Conservation (phyloP, 2,113 vertebrate genomes). For the Callionymus lyra region DNA sequence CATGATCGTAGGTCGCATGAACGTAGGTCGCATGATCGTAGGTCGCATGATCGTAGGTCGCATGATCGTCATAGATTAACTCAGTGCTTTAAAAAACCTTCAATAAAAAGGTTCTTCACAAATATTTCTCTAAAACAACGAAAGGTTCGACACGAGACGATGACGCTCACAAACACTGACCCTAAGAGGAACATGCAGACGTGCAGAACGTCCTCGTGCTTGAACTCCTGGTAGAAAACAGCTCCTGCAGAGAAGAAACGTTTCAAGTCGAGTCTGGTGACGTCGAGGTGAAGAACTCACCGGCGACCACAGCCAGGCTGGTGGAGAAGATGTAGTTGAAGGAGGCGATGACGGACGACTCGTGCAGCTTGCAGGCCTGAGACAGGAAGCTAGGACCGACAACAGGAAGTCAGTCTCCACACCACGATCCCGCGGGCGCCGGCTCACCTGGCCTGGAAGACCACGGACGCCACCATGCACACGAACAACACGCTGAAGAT, state of each 20-base stretch:
- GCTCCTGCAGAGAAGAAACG: slow-evolving; percentile 65
- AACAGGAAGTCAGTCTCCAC: too few species aligned
- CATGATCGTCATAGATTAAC: too few species aligned
- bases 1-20: too few species aligned
- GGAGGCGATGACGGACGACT: slow-evolving; percentile 82
- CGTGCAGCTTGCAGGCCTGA: slow-evolving; percentile 81
- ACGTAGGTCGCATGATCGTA: too few species aligned
- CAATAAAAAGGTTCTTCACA: too few species aligned
- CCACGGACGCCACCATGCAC: slow-evolving; percentile 82
- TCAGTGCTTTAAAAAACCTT: too few species aligned
- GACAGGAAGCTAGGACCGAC: slow-evolving; percentile 74
- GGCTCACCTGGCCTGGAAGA: slow-evolving; percentile 87
- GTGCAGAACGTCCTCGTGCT: slow-evolving; percentile 77
- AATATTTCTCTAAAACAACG: too few species aligned
- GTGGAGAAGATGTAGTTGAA: slow-evolving; percentile 89
- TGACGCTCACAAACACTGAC: slow-evolving; percentile 68
- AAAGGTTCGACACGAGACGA: too few species aligned
- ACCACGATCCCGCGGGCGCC: too few species aligned
- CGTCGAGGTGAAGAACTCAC: slow-evolving; percentile 57
- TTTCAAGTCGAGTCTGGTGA: neutral
- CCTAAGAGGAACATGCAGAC: slow-evolving; percentile 90
- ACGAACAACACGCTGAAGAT: slow-evolving; percentile 95
- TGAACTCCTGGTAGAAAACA: slow-evolving; percentile 88
- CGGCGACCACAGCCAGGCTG: slow-evolving; percentile 73
- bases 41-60: too few species aligned